Evolutionary conservation across 2,888 invertebrate species (phyloP).

Genomic region (Temnothorax unifasciatus): DNA sequence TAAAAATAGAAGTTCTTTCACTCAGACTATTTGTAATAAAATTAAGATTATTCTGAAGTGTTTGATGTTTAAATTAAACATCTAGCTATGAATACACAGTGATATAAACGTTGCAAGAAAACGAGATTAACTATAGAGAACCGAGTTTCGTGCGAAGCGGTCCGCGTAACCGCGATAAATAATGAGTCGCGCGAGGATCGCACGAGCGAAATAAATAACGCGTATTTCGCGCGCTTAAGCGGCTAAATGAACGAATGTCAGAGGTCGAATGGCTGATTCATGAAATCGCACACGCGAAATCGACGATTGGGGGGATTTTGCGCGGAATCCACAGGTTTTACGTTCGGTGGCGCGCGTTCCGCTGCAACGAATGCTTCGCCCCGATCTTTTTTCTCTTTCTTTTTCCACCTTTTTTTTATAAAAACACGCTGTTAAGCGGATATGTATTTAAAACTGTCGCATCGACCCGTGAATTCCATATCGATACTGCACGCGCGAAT

Average conservation of each 20-base stretch:
- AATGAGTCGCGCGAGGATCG: conserved; percentile 38
- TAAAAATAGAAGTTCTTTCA: not conserved
- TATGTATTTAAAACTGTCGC: conserved; percentile 20
- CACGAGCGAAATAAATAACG: conserved; percentile 49
- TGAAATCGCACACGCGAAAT: conserved; percentile 62
- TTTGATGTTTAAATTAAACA: not conserved
- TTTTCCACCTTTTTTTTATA: not conserved
- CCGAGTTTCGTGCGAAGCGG: not conserved
- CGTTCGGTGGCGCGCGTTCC: not conserved
- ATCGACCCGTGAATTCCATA: conserved; percentile 37
- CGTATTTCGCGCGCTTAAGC: conserved; percentile 36
- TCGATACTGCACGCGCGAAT: conserved; percentile 34
- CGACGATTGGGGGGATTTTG: conserved; percentile 58
- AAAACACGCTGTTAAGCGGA: conserved; percentile 32
- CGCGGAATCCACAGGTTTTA: conserved; percentile 69
- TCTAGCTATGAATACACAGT: too few relatives aligned
- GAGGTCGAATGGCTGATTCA: conserved; percentile 46
- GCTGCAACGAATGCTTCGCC: not conserved
- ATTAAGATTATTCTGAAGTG: not conserved
- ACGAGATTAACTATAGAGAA: not conserved
- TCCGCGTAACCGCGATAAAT: conserved; percentile 27
- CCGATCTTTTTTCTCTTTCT: not conserved
- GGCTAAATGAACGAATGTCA: conserved; percentile 41
- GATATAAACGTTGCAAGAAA: not conserved
- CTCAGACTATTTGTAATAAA: not conserved